Evolutionary conservation across 2,113 vertebrate genomes (phyloP).

Genomic region (Eptesicus fuscus): DNA sequence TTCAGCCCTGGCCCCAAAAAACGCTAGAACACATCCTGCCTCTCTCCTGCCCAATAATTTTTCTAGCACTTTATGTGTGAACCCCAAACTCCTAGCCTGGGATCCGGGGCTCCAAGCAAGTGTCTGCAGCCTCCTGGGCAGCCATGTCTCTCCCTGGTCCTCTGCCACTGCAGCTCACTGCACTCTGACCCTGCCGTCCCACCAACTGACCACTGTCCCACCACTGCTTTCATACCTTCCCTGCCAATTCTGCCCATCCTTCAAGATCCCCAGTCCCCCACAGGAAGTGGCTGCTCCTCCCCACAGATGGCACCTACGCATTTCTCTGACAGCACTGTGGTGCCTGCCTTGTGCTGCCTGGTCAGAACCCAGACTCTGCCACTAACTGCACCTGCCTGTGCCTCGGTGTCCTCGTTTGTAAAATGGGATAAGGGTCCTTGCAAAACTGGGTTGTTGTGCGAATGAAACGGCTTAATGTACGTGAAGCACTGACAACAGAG

Average conservation of each 20-base stretch:
- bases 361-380: background rate
- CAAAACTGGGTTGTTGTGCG: background rate
- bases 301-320: background rate
- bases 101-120: background rate
- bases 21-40: background rate
- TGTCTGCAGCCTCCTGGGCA: background rate
- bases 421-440: background rate
- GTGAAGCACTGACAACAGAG: background rate
- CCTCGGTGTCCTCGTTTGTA: background rate
- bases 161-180: background rate
- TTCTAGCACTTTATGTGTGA: background rate
- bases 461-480: background rate
- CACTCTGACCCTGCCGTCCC: background rate
- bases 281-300: background rate
- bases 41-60: background rate
- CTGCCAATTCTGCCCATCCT: background rate
- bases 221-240: background rate
- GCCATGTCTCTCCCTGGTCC: background rate
- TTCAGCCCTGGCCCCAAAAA: background rate
- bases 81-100: background rate
- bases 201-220: too few species aligned
- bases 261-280: background rate
- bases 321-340: fast-evolving
- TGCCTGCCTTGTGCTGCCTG: background rate
- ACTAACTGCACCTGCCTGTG: background rate